A percentile compares a stretch with the other conserved stretches of the same genome.
phyloP scores from a whole-genome alignment of 2,797 vertebrate genomes.

The Enteromius anoplus region DNA sequence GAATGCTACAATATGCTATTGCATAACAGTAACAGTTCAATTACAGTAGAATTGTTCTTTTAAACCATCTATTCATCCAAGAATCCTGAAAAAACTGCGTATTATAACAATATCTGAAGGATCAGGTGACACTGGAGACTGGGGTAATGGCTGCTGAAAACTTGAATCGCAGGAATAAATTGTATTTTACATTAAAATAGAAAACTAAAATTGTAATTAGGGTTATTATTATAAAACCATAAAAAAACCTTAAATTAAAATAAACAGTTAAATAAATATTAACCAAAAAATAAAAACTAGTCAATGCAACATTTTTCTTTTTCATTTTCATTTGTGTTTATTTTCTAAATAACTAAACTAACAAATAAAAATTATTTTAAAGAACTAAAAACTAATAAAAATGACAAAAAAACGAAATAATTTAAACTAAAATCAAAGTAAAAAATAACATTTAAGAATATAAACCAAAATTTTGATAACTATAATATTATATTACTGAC shows the following conservation, averaged over 20 bases:
- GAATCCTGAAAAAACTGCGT: not conserved
- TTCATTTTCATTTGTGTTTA: too few species aligned
- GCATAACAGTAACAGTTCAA: constrained; percentile 10
- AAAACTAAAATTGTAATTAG: not conserved
- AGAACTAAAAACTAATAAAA: not conserved
- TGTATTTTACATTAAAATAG: not conserved
- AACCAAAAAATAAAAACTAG: not conserved
- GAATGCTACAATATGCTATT: constrained; percentile 36
- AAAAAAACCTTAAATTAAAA: not conserved
- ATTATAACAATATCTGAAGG: not conserved
- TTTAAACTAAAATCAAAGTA: not conserved
- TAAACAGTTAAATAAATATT: not conserved
- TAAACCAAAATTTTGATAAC: not conserved
- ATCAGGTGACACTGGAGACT: not conserved
- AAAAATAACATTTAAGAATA: not conserved
- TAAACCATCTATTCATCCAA: not conserved
- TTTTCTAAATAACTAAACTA: not conserved
- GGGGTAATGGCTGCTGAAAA: not conserved
- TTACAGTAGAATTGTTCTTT: not conserved
- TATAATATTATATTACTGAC: not conserved
- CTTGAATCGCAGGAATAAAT: not conserved
- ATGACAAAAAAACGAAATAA: not conserved
- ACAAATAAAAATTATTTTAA: not conserved
- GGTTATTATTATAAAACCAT: not conserved
- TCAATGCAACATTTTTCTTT: not conserved